Evolutionary conservation across 2,888 invertebrate genomes (phyloP).

Genomic region (Drosophila histrio): DNA sequence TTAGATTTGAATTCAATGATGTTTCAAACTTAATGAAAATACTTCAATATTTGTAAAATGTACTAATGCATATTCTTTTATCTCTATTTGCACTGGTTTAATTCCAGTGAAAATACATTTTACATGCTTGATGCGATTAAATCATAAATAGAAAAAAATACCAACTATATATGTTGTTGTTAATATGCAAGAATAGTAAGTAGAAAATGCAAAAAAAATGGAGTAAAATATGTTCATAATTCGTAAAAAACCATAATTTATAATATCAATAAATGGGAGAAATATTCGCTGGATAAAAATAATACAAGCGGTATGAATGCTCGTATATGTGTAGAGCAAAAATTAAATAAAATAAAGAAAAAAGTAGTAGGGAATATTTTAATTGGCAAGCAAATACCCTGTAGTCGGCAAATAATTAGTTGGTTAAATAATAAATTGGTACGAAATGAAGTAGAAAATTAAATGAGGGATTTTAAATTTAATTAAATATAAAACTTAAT

Average conservation of each 20-base stretch:
- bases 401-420: background rate
- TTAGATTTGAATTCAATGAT: background rate
- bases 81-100: slow-evolving; percentile 26
- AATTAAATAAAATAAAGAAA: background rate
- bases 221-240: slow-evolving; percentile 46
- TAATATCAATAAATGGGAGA: slow-evolving; percentile 66
- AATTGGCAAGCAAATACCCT: background rate
- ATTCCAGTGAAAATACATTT: slow-evolving; percentile 22
- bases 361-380: background rate
- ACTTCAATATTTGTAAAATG: background rate
- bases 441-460: background rate
- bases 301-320: slow-evolving; percentile 22
- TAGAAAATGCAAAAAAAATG: background rate
- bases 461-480: too few relatives aligned
- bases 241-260: slow-evolving; percentile 65
- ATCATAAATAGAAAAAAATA: slow-evolving; percentile 24
- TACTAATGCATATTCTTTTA: background rate
- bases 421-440: too few relatives aligned
- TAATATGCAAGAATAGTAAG: slow-evolving; percentile 7
- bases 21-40: background rate
- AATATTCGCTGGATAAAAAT: slow-evolving; percentile 37
- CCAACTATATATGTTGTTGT: slow-evolving; percentile 19
- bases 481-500: background rate
- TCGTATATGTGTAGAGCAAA: slow-evolving; percentile 9
- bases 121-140: slow-evolving; percentile 28